Percentiles rank a stretch among this genome's conserved stretches.
Evolutionary conservation across 2,113 vertebrate genomes (phyloP).

Genomic region (Anoplopoma fimbria): DNA sequence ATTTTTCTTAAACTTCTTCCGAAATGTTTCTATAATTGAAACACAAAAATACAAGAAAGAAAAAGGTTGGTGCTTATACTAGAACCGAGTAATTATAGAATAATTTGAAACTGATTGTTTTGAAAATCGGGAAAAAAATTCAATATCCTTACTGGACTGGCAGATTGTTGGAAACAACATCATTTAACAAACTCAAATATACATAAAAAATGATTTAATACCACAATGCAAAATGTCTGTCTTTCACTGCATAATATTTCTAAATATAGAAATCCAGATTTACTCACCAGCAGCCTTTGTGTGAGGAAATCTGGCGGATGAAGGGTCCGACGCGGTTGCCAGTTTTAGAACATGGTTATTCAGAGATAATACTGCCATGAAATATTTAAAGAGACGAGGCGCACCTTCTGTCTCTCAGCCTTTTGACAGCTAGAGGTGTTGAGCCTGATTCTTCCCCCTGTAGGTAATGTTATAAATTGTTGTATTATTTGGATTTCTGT

Average conservation of each 20-base stretch:
- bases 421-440: not conserved
- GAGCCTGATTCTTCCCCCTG: not conserved
- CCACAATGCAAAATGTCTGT: not conserved
- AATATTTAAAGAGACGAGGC: constrained; percentile 60
- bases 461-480: not conserved
- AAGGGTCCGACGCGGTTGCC: constrained; percentile 2
- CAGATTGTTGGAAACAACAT: not conserved
- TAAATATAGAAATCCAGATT: constrained; percentile 26
- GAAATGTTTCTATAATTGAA: not conserved
- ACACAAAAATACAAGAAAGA: not conserved
- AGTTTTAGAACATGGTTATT: constrained; percentile 64
- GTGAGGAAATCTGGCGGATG: constrained; percentile 9
- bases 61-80: not conserved
- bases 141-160: not conserved
- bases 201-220: not conserved
- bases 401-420: constrained; percentile 10
- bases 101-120: not conserved
- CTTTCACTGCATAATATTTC: not conserved
- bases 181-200: not conserved
- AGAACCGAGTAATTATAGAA: not conserved
- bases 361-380: constrained; percentile 57
- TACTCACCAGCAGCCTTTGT: not conserved
- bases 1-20: not conserved
- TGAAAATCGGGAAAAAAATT: not conserved
- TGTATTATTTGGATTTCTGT: not conserved